Evolutionary conservation across 1,140 invertebrate species (phyloP).

Genomic region (Lordiphosa stackelbergi): DNA sequence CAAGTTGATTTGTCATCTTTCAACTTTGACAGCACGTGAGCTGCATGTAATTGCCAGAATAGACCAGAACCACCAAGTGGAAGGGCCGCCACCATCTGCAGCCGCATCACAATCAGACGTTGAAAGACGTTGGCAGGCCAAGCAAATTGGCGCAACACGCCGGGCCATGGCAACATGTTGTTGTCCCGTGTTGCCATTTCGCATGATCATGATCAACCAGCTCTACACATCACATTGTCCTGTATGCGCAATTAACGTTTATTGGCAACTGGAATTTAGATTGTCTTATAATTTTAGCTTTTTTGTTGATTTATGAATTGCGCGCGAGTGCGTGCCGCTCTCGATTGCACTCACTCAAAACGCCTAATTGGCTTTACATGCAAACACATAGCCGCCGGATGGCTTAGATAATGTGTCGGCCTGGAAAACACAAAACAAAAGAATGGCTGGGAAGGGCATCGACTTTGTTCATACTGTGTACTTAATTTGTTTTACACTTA

Average conservation of each 20-base stretch:
- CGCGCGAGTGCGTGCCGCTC: slow-evolving; percentile 5
- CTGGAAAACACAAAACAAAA: no score
- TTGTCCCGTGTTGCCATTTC: slow-evolving; percentile 8
- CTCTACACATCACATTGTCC: slow-evolving; percentile 39
- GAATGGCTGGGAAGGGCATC: no score
- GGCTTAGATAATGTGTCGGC: no score
- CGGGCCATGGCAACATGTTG: slow-evolving; percentile 27
- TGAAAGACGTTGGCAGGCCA: slow-evolving; percentile 65
- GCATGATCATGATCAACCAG: slow-evolving; percentile 12
- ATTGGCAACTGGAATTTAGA: slow-evolving; percentile 37
- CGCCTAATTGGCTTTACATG: slow-evolving; percentile 59
- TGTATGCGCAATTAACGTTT: slow-evolving; percentile 42
- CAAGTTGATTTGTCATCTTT: slow-evolving; percentile 74
- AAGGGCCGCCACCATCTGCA: slow-evolving; percentile 34
- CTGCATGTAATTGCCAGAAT: slow-evolving; percentile 63
- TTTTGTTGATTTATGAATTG: slow-evolving; percentile 50
- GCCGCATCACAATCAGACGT: slow-evolving; percentile 27
- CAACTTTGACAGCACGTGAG: slow-evolving; percentile 73
- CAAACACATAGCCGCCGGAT: slow-evolving; percentile 27
- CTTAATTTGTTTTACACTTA: no score
- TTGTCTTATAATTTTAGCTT: slow-evolving; percentile 59
- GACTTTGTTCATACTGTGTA: no score
- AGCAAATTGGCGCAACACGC: slow-evolving; percentile 69
- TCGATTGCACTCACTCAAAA: slow-evolving; percentile 32
- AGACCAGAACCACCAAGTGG: slow-evolving; percentile 15